Conservation (phyloP, 2,113 vertebrate genomes). For the Oncorhynchus masou region DNA sequence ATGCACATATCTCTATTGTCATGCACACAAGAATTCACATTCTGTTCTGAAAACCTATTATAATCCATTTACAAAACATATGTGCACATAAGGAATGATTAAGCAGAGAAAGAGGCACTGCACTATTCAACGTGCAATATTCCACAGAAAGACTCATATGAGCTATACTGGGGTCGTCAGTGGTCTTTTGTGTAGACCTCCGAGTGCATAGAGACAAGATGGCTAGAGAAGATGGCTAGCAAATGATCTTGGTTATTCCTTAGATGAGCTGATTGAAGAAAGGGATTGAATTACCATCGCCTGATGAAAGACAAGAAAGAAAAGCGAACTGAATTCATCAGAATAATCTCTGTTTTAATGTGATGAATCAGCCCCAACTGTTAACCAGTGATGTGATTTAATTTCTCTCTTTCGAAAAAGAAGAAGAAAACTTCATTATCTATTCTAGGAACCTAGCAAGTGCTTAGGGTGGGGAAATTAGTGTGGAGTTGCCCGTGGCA, state of each 20-base stretch:
- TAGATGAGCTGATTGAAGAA: neutral
- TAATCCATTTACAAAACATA: neutral
- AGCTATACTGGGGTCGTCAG: no score
- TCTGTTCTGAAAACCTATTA: neutral
- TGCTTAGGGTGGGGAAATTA: neutral
- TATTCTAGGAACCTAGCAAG: neutral
- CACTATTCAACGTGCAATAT: no score
- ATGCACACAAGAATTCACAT: neutral
- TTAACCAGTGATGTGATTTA: neutral
- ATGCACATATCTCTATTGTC: neutral
- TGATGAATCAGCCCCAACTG: neutral
- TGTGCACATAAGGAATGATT: neutral
- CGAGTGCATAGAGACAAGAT: neutral
- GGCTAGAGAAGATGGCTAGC: no score
- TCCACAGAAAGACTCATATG: no score
- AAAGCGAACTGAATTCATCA: neutral
- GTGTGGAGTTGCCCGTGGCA: neutral
- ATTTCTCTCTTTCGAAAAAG: neutral
- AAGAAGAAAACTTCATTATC: neutral
- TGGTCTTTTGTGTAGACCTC: no score
- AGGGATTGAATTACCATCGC: neutral
- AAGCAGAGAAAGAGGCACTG: neutral
- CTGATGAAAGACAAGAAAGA: neutral
- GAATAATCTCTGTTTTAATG: neutral
- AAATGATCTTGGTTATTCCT: neutral